Conservation (phyloP, 1,140 invertebrate species). For the Diachasmimorpha longicaudata region DNA sequence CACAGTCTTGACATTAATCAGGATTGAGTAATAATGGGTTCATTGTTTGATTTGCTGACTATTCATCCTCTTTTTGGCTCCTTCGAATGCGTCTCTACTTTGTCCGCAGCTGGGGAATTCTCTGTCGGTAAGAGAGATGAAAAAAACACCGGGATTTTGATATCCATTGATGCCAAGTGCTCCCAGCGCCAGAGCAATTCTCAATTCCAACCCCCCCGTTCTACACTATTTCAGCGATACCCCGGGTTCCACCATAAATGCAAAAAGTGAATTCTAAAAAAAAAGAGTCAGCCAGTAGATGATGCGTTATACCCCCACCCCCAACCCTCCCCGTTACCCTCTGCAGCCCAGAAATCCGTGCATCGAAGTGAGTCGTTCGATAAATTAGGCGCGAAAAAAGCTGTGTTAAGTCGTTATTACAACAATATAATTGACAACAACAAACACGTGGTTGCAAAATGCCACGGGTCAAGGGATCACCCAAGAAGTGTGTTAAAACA, state of each 20-base stretch:
- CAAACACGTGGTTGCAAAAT: conserved; percentile 45
- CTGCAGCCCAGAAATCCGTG: background rate
- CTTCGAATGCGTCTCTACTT: background rate
- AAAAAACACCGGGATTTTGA: background rate
- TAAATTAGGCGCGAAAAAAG: conserved; percentile 7
- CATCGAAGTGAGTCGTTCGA: background rate
- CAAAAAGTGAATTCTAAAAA: background rate
- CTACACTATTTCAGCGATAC: background rate
- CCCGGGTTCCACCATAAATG: background rate
- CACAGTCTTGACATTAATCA: no score
- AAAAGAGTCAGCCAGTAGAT: background rate
- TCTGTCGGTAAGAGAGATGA: background rate
- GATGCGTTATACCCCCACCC: conserved; percentile 1
- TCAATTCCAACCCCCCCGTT: background rate
- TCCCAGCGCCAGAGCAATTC: background rate
- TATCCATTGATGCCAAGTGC: background rate
- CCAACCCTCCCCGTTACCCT: background rate
- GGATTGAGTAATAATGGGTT: no score
- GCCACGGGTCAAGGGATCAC: conserved; percentile 65
- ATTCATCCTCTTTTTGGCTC: no score
- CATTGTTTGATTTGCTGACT: no score
- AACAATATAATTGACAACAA: background rate
- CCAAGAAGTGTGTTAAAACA: conserved; percentile 66
- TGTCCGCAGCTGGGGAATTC: background rate
- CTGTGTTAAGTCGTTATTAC: background rate